Evolutionary conservation across 92 coral and sea anemone species (phyloP), one percentile per base, ranked within the genome.

Genomic region (Zoanthus solanderi): DNA sequence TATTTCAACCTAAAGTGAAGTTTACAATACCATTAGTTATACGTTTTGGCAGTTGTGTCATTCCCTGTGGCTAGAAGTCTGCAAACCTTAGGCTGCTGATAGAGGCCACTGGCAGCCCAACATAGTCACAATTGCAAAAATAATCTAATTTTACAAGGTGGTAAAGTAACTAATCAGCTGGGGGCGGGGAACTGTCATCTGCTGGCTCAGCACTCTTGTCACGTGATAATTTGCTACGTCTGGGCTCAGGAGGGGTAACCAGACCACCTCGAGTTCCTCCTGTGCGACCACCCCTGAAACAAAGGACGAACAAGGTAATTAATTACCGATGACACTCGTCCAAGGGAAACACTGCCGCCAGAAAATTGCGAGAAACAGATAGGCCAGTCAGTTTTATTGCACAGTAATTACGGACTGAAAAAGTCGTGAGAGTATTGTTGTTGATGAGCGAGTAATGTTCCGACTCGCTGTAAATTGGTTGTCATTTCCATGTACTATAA

Each of bases 231-330:
- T 81, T 81, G 23, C 60, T 66, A 67, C 94, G 90, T 28, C 94
- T 88, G 60, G 97, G 91, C 83, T 95, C 98, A 18, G 99, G 99
- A 30, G 99, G 99, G 30, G 99, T 97, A 56, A 96, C 96, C 83
- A 88, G 96, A 2, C 99, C 99, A 9, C 94, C 94, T 18, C 99
- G 97, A 53, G 96, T 92, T 13, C 94, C 92, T 57, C 71, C 74
- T 63, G 56, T 56, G 0, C 85, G 85, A 61, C 63, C 63, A 34
- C 85, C 85, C 85, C 85, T 81, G 75, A 30, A 81, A 81, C 34
- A 61, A 42, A 60, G 32, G 5, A 7, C 56, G 56, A 50, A 50
- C 56, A 50, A 7, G 56, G 56, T 17, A 18, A 63, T 16, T 23
- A 4, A 9, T 34, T 34, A 34, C 3, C 3, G 42, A 34, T 34